Base-by-base conservation (phyloP, 2,113 vertebrate genomes). In the Notechis scutatus region DNA sequence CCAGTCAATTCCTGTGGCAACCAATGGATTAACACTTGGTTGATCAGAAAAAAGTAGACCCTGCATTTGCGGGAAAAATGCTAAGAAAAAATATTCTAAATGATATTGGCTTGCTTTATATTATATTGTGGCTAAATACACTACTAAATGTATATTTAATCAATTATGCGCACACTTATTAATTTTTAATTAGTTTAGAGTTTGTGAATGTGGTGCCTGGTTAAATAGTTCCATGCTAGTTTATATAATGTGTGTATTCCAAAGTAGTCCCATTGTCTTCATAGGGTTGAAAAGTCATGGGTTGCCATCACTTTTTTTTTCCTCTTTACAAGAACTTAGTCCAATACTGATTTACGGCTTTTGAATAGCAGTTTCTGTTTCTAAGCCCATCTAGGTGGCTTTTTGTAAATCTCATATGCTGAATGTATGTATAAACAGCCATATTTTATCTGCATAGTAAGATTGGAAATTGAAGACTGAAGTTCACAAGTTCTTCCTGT, bases 81-180 rank as follows among this genome's bases (percentile, higher is more conserved):
- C 61, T n/a, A 64, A 26, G 61, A 1, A 1, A 12, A 29, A 61
- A 64, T 2, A n/a, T 12, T n/a, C 61, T 69, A n/a, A n/a, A 69
- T n/a, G 2, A 3, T 81, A 2, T 81, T 39, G 21, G 9, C 94
- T 88, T 92, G 91, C 92, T 94, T 96, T 94, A 93, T 92, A 93
- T 96, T 95, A 29, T 55, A 42, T 96, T 96, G 94, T 94, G 94
- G 91, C 92, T 92, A 89, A 95, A 90, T 24, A 93, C 91, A 91
- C 93, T 93, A 87, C 81, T 64, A 91, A 93, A 94, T n/a, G 45
- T 92, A n/a, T 52, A 57, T 20, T 91, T 69, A 91, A 57, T 54
- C 93, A 92, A 85, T 93, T 92, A 34, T 93, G 89, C 0, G 1
- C 47, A n/a, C 61, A 93, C 89, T 50, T 89, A 15, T 18, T 88